phyloP scores from a whole-genome alignment of 2,888 invertebrate species.

The Uropetala carovei region DNA sequence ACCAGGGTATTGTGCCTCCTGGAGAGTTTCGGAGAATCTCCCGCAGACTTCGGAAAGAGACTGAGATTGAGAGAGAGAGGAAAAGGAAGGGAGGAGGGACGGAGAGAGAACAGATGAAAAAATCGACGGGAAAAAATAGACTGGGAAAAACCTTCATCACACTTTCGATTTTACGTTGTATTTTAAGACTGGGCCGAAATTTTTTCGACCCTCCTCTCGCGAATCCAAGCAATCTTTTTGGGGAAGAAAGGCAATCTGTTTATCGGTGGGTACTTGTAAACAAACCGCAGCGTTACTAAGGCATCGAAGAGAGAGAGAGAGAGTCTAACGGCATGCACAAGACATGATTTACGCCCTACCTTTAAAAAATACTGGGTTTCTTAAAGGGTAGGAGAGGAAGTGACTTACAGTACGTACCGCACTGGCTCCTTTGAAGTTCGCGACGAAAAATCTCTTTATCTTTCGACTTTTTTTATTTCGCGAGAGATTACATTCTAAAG shows the following conservation, averaged over 20 bases:
- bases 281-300: not conserved
- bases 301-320: not conserved
- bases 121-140: not conserved
- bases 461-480: no score
- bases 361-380: no score
- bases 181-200: not conserved
- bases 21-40: not conserved
- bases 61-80: not conserved
- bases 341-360: not conserved
- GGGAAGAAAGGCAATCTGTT: not conserved
- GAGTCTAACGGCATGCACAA: not conserved
- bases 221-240: not conserved
- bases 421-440: no score
- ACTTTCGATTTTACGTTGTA: not conserved
- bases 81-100: not conserved
- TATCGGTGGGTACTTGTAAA: no score
- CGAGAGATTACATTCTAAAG: no score
- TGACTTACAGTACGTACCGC: no score
- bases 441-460: no score
- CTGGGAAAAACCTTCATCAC: not conserved
- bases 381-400: no score
- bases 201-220: not conserved
- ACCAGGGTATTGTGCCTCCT: not conserved
- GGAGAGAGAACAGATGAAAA: not conserved
- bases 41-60: not conserved